Conservation (phyloP, 1,140 invertebrate genomes). For the Rhagoletis zephyria region DNA sequence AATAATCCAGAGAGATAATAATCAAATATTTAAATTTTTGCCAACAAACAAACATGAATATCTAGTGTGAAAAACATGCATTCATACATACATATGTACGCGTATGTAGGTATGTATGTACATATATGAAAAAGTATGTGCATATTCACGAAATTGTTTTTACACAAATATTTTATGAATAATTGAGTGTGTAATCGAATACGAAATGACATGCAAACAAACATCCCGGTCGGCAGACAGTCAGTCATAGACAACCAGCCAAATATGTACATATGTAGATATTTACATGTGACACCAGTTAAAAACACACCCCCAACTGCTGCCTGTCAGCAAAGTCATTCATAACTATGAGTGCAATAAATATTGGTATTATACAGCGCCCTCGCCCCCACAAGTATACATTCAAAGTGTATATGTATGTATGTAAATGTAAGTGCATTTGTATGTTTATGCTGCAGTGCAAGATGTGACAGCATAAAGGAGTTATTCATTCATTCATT, state of each 20-base stretch:
- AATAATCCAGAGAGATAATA: constrained; percentile 27
- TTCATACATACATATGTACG: too few species aligned
- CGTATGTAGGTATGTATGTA: not conserved
- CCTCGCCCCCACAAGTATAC: not conserved
- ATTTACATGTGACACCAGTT: not conserved
- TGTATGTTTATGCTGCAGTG: not conserved
- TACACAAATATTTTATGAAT: constrained; percentile 7
- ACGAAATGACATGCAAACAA: not conserved
- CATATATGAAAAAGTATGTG: not conserved
- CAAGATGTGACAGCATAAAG: not conserved
- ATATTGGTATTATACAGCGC: not conserved
- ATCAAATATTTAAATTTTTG: constrained; percentile 23
- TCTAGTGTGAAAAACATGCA: too few species aligned
- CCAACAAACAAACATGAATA: not conserved
- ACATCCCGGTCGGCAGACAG: not conserved
- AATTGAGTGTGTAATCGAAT: constrained; percentile 46
- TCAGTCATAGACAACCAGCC: not conserved
- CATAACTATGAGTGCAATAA: constrained; percentile 39
- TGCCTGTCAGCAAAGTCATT: constrained; percentile 48
- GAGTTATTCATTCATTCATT: not conserved
- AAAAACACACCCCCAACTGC: constrained; percentile 18
- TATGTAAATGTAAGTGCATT: not conserved
- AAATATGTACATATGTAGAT: not conserved
- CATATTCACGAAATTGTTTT: constrained; percentile 4
- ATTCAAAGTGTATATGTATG: not conserved